Evolutionary conservation across 2,113 vertebrate genomes (phyloP).

Genomic region (Oxyruncus cristatus): DNA sequence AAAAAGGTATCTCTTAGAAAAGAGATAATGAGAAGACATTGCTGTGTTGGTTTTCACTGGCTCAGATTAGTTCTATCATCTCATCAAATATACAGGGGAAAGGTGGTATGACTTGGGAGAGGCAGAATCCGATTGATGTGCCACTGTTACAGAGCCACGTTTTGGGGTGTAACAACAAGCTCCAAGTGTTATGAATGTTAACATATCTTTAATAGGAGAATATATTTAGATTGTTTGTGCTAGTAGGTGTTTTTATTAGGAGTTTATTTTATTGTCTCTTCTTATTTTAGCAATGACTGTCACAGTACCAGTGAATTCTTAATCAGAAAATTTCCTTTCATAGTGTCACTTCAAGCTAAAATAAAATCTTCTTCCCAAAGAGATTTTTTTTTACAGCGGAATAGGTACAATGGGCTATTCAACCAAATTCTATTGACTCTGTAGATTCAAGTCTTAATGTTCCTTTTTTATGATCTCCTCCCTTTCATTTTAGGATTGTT

Average conservation of each 20-base stretch:
- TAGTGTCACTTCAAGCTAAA: slow-evolving; percentile 3
- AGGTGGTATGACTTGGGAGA: background rate
- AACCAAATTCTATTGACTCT: background rate
- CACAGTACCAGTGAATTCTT: background rate
- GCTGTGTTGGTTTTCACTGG: background rate
- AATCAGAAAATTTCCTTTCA: background rate
- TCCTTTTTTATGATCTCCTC: background rate
- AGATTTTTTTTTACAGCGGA: background rate
- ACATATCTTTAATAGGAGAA: slow-evolving; percentile 7
- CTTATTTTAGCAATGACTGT: background rate
- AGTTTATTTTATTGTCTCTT: background rate
- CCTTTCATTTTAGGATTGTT: slow-evolving; percentile 22
- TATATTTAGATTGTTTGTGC: slow-evolving; percentile 48
- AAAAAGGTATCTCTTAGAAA: background rate
- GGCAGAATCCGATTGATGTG: background rate
- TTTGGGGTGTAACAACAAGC: background rate
- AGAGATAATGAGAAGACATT: background rate
- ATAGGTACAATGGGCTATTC: slow-evolving; percentile 12
- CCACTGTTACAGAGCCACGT: background rate
- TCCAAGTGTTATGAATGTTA: slow-evolving; percentile 52
- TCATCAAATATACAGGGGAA: background rate
- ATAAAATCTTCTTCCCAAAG: background rate
- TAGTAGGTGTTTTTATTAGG: background rate
- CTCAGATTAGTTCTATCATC: background rate
- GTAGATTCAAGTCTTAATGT: background rate